Conservation (phyloP, 2,113 vertebrate genomes). For the Rafetus swinhoei region DNA sequence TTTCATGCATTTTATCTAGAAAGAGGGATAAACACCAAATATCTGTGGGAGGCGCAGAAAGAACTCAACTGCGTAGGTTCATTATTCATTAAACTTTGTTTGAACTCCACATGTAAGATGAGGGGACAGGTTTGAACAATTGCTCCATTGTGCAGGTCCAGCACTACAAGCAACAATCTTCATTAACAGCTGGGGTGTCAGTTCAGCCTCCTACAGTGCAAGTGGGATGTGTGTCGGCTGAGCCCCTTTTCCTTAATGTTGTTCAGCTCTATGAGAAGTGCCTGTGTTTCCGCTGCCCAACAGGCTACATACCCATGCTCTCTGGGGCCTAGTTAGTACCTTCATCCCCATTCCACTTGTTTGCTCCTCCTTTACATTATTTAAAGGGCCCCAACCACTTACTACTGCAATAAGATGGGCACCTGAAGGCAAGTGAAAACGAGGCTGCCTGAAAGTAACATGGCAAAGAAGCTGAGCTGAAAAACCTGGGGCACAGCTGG, state of each 20-base stretch:
- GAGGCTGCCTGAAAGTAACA: no score
- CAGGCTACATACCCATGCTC: background rate
- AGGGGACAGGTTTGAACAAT: constrained; percentile 32
- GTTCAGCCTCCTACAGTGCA: background rate
- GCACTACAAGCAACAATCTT: constrained; percentile 43
- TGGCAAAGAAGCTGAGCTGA: no score
- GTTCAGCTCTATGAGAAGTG: background rate
- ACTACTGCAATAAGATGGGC: rapidly evolving
- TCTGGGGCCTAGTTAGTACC: rapidly evolving
- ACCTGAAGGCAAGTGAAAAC: no score
- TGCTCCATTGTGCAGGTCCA: background rate
- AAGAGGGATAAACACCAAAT: constrained; percentile 6
- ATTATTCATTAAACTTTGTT: constrained; percentile 47
- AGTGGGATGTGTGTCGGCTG: constrained; percentile 50
- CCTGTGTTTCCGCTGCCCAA: background rate
- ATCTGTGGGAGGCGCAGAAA: background rate
- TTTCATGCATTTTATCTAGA: constrained; percentile 10
- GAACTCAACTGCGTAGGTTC: constrained; percentile 31
- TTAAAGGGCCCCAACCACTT: background rate
- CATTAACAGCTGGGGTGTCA: background rate
- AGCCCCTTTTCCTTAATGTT: background rate
- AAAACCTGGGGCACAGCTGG: no score
- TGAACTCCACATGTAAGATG: constrained; percentile 31
- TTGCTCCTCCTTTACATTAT: background rate
- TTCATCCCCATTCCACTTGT: background rate